Conservation (phyloP, 2,797 vertebrate species). For the Mormyrus hasselquistii region DNA sequence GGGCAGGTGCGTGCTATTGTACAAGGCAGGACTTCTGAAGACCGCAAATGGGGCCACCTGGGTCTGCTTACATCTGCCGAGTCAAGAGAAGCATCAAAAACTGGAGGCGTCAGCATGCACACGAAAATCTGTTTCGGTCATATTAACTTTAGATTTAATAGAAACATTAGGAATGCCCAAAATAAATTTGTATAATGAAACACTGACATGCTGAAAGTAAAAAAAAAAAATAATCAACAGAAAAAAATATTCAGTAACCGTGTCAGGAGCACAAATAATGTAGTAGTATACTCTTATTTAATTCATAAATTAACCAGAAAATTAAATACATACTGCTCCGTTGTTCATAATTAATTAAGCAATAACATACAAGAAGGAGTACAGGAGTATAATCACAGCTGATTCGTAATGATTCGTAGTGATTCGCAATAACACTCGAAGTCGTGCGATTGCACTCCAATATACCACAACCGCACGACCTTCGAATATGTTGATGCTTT, state of each 20-base stretch:
- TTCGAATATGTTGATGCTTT: not conserved
- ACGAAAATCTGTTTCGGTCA: not conserved
- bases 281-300: not conserved
- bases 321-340: not conserved
- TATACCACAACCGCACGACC: not conserved
- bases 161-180: not conserved
- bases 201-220: not conserved
- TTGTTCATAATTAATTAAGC: not conserved
- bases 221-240: not conserved
- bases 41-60: slow-evolving; percentile 61
- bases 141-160: not conserved
- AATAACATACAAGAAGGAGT: not conserved
- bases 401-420: too few species aligned
- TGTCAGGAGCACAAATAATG: not conserved
- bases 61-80: slow-evolving; percentile 65
- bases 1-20: slow-evolving; percentile 38
- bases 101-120: not conserved
- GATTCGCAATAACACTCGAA: too few species aligned
- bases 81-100: not conserved
- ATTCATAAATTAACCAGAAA: not conserved
- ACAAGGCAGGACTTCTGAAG: slow-evolving; percentile 59
- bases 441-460: not conserved
- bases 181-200: not conserved
- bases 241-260: not conserved
- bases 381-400: not conserved